These are phyloP conservation scores for Spheniscus humboldti DNA, from an alignment of 2,797 vertebrate species.

Conservation along the genomic window DNA sequence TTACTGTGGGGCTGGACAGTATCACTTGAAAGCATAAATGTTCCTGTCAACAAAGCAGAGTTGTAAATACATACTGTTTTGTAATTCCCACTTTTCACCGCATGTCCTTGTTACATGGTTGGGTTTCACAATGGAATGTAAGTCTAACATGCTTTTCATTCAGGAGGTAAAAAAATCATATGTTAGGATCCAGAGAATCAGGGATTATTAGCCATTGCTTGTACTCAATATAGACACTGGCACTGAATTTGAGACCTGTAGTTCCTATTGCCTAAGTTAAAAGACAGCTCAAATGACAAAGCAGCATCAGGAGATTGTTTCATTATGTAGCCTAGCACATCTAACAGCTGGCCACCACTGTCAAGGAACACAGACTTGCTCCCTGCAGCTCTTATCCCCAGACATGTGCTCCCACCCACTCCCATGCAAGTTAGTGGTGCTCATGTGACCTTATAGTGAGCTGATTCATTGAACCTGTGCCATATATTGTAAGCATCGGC, in stretches of 20 bases:
- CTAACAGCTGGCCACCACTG: neutral
- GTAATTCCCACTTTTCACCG: neutral
- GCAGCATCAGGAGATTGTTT: neutral
- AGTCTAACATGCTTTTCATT: neutral
- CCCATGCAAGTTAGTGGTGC: accelerated
- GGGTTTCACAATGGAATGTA: neutral
- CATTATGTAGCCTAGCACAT: neutral
- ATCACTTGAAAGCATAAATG: neutral
- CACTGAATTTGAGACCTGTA: neutral
- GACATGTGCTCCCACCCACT: neutral
- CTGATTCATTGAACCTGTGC: neutral
- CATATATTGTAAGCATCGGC: neutral
- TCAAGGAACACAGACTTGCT: neutral
- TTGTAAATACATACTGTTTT: neutral
- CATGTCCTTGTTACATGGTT: neutral
- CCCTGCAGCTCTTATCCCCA: neutral
- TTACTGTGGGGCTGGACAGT: neutral
- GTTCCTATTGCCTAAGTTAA: neutral
- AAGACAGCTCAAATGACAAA: neutral
- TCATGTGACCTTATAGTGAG: neutral
- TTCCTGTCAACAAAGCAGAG: neutral
- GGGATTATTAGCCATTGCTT: neutral
- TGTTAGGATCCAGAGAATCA: neutral
- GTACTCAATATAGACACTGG: neutral
- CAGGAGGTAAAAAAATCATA: neutral